Evolutionary conservation across 2,797 vertebrate genomes (phyloP).

Genomic region (Smutsia gigantea): DNA sequence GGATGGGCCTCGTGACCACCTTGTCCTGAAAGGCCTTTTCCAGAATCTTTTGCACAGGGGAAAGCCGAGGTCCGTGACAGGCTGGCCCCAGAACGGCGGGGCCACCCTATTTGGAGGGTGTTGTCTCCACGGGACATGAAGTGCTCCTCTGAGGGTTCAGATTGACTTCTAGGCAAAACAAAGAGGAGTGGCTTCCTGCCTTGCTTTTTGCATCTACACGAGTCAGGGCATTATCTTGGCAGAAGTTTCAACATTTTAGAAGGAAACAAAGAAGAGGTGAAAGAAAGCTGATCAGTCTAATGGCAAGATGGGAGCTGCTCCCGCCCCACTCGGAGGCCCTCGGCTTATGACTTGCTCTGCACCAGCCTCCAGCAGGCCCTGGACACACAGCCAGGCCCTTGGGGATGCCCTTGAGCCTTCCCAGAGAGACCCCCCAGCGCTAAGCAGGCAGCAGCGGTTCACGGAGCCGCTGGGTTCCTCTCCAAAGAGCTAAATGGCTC

Average conservation of each 20-base stretch:
- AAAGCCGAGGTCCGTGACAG: neutral
- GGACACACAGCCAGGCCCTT: neutral
- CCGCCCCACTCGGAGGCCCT: neutral
- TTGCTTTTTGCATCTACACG: constrained; percentile 22
- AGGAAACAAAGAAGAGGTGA: neutral
- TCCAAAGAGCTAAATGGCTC: neutral
- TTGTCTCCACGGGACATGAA: neutral
- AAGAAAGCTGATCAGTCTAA: neutral
- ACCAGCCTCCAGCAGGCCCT: neutral
- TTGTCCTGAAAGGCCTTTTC: neutral
- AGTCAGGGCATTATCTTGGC: neutral
- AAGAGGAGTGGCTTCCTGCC: neutral
- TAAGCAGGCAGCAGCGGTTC: neutral
- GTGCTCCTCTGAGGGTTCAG: constrained; percentile 41
- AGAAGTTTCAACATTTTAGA: neutral
- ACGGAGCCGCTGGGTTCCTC: neutral
- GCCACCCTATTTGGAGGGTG: neutral
- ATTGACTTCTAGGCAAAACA: constrained; percentile 37
- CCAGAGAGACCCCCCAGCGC: neutral
- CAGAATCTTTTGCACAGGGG: neutral
- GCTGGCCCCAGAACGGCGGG: neutral
- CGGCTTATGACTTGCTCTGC: neutral
- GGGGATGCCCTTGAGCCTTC: neutral
- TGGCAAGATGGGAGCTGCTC: neutral
- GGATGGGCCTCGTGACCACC: neutral